phyloP scores from a whole-genome alignment of 2,797 vertebrate species.

The Mus minutoides region DNA sequence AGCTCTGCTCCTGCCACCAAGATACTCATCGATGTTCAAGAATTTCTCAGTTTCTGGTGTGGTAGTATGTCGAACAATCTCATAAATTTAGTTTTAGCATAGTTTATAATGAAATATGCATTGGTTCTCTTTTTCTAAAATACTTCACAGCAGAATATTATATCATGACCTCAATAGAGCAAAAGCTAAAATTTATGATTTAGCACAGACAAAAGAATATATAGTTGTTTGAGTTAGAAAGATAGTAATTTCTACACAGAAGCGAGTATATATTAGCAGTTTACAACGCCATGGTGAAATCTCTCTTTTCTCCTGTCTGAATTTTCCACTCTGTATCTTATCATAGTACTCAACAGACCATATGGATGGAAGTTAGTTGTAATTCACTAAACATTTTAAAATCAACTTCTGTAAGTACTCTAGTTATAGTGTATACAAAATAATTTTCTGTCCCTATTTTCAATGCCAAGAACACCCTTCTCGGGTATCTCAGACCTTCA shows the following conservation, averaged over 20 bases:
- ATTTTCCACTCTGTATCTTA: background rate
- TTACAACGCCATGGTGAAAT: background rate
- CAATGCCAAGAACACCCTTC: background rate
- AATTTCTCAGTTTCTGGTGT: background rate
- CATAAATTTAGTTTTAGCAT: background rate
- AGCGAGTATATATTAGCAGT: background rate
- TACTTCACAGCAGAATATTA: background rate
- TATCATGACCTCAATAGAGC: background rate
- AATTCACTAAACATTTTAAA: constrained; percentile 7
- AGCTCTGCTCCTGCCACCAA: background rate
- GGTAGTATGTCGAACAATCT: background rate
- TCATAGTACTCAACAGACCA: background rate
- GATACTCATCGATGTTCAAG: background rate
- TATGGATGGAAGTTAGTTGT: background rate
- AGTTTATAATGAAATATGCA: background rate
- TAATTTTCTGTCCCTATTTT: background rate
- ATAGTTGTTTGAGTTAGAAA: background rate
- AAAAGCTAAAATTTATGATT: background rate
- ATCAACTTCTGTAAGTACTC: background rate
- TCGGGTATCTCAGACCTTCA: too few relatives aligned
- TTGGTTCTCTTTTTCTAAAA: background rate
- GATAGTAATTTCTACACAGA: background rate
- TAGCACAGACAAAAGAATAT: background rate
- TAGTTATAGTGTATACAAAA: background rate
- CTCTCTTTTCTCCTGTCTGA: background rate